These are phyloP conservation scores for Dendrolimus houi DNA, from an alignment of 2,888 invertebrate genomes.

Conservation along the genomic window DNA sequence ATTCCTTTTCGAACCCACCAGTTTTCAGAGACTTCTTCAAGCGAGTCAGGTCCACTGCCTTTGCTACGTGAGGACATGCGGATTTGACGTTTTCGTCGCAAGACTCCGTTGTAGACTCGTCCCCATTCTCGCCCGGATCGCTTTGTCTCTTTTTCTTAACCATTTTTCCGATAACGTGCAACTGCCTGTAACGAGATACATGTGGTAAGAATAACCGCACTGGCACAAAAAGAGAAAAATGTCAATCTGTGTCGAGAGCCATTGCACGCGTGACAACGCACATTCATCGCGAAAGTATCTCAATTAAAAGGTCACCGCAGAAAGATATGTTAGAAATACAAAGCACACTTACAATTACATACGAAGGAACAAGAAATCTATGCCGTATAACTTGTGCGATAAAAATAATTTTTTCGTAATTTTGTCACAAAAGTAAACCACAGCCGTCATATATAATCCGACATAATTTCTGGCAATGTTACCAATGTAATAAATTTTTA, in stretches of 20 bases:
- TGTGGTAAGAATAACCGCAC: constrained; percentile 68
- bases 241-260: constrained; percentile 73
- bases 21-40: constrained; percentile 76
- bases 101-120: constrained; percentile 81
- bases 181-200: constrained; percentile 70
- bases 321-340: constrained; percentile 24
- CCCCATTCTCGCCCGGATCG: constrained; percentile 78
- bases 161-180: constrained; percentile 71
- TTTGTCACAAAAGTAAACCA: constrained; percentile 63
- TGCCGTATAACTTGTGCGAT: constrained; percentile 32
- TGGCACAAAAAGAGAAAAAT: constrained; percentile 70
- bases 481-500: constrained; percentile 27
- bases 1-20: constrained; percentile 72
- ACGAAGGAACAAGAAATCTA: constrained; percentile 30
- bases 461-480: constrained; percentile 28
- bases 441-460: constrained; percentile 49
- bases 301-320: constrained; percentile 17
- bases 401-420: constrained; percentile 38
- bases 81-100: constrained; percentile 80
- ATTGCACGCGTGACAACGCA: constrained; percentile 75
- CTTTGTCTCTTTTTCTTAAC: constrained; percentile 85
- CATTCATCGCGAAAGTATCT: constrained; percentile 43
- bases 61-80: constrained; percentile 82
- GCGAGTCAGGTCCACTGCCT: constrained; percentile 79
- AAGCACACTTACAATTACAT: constrained; percentile 61